Conservation (phyloP, 2,113 vertebrate genomes). For the Laticauda laticaudata region DNA sequence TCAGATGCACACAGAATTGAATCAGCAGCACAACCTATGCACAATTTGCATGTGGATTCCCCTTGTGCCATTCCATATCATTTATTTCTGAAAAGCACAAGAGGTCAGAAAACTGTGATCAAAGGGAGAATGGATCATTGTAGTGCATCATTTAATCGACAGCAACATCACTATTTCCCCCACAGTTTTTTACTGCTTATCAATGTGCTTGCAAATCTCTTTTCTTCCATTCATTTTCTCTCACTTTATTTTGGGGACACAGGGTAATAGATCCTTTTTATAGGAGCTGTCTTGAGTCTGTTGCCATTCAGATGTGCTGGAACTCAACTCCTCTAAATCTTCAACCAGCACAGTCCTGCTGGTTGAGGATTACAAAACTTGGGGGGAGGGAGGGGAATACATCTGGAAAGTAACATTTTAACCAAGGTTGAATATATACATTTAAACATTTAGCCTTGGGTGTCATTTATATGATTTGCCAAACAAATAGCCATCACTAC, state of each 20-base stretch:
- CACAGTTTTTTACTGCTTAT: background rate
- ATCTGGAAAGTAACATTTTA: background rate
- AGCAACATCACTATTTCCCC: background rate
- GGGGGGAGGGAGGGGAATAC: background rate
- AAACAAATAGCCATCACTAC: background rate
- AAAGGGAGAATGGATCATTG: background rate
- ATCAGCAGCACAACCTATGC: constrained; percentile 9
- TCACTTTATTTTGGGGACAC: background rate
- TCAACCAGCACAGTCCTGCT: background rate
- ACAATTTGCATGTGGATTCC: constrained; percentile 14
- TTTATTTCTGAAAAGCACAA: constrained; percentile 38
- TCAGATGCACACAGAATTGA: constrained; percentile 32
- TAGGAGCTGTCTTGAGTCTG: background rate
- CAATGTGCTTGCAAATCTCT: fast-evolving
- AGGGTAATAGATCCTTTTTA: background rate
- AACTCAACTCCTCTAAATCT: background rate
- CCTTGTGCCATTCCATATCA: background rate
- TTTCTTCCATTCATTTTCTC: background rate
- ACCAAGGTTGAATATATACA: background rate
- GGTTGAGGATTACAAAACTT: background rate
- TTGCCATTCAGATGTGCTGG: background rate
- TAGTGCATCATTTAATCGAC: background rate
- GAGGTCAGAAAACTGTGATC: background rate
- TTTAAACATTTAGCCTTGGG: background rate
- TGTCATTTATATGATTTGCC: constrained; percentile 5